Conservation (phyloP, 1,140 invertebrate genomes). For the Lordiphosa mommai region DNA sequence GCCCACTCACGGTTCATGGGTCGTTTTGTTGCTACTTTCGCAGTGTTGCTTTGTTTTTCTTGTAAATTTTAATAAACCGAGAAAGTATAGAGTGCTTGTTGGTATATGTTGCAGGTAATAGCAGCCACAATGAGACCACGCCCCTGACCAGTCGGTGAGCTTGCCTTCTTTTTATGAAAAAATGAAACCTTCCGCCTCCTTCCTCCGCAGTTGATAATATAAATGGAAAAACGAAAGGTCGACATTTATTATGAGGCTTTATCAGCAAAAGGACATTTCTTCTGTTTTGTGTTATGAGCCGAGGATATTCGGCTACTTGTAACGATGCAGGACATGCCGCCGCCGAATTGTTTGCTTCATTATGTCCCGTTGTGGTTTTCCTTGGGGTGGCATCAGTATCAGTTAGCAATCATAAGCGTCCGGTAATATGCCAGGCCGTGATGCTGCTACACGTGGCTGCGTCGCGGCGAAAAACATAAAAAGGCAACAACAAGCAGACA, state of each 20-base stretch:
- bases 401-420: conserved; percentile 63
- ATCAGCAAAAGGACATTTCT: conserved; percentile 78
- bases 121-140: conserved; percentile 29
- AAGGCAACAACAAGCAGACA: background rate
- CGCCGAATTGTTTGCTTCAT: conserved; percentile 49
- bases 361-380: conserved; percentile 45
- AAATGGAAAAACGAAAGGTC: conserved; percentile 79
- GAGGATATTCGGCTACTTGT: conserved; percentile 66
- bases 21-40: conserved; percentile 27
- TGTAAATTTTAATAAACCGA: conserved; percentile 74
- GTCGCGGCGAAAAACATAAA: conserved; percentile 2
- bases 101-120: conserved; percentile 39
- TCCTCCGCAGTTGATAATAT: conserved; percentile 66
- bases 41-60: conserved; percentile 51
- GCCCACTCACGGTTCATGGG: conserved; percentile 5
- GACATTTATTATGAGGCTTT: conserved; percentile 79
- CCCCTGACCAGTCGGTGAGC: conserved; percentile 8
- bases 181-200: conserved; percentile 2
- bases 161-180: conserved; percentile 4
- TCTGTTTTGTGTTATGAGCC: conserved; percentile 71
- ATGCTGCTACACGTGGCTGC: conserved; percentile 12
- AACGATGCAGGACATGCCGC: conserved; percentile 30
- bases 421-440: conserved; percentile 59
- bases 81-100: conserved; percentile 8
- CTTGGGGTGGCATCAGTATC: conserved; percentile 73